Base-by-base conservation (phyloP, 2,113 vertebrate genomes). In the Odontophorus gujanensis region DNA sequence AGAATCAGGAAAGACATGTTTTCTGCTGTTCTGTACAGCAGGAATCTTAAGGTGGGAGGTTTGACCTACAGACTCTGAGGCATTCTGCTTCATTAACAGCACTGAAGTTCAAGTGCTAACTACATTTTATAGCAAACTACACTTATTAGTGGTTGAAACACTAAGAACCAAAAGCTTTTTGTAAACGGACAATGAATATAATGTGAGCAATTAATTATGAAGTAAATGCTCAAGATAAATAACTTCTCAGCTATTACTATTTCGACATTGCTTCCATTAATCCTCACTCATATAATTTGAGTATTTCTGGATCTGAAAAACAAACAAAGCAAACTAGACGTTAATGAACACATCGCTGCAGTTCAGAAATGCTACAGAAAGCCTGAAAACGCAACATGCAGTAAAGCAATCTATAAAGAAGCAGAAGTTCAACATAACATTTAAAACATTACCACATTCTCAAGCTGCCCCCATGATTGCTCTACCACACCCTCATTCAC, bases 1-100 rank as follows among this genome's bases (percentile, higher is more conserved):
- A 57, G 50, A 30, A 20, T 16, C 21, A 13, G 38, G 30, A 48
- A 32, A 5, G 26, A 16, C 6, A 16, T 10, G 9, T 10, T 9
- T 21, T 58, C n/a, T 77, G 25, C 4, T 0, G 20, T 1, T 11
- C 30, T 2, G 24, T 8, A 7, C 38, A 24, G 59, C 45, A 19
- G 57, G 7, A 9, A 7, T 53, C 57, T 40, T 18, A 32, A 81
- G 5, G 14, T 11, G 59, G 4, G 7, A 3, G 17, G 4, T 32
- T 84, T 9, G 25, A 53, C 40, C 26, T 61, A 25, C 4, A 1
- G 32, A 43, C 48, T 42, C 48, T 42, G 32, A 43, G 50, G 13
- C 9, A 24, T 76, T 72, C 63, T 55, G 68, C 14, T 19, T 36
- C 32, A 21, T 18, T 6, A 51, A 40, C 22, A 36, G 2, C 32